Evolutionary conservation across 2,888 invertebrate species (phyloP).

Genomic region (Calameuta filiformis): DNA sequence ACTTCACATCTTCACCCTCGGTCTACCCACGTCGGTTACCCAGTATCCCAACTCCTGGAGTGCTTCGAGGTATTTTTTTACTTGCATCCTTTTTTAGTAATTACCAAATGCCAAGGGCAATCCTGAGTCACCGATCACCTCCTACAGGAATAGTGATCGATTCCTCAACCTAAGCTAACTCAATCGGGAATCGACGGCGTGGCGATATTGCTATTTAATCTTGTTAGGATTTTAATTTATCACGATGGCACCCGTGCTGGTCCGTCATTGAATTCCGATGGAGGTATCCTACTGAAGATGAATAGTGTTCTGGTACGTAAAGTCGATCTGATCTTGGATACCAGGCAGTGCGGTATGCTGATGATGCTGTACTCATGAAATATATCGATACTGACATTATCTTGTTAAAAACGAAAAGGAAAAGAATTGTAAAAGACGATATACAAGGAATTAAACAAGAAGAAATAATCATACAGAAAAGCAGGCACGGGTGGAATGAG

Average conservation of each 20-base stretch:
- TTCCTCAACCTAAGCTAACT: conserved; percentile 13
- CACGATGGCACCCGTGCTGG: conserved; percentile 1
- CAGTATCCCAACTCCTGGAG: neutral
- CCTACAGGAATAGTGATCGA: conserved; percentile 15
- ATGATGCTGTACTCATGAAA: neutral
- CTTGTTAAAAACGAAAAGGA: neutral
- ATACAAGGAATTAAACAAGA: neutral
- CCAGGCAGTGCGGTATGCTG: neutral
- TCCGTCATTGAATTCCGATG: neutral
- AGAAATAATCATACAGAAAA: neutral
- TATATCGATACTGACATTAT: neutral
- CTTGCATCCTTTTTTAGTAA: neutral
- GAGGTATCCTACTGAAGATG: neutral
- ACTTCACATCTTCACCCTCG: neutral
- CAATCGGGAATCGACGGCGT: conserved; percentile 15
- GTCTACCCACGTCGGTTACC: neutral
- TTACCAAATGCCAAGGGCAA: conserved; percentile 12
- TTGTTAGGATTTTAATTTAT: conserved; percentile 22
- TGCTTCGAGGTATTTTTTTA: neutral
- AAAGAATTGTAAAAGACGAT: neutral
- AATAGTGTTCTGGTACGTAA: neutral
- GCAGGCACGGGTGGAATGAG: neutral
- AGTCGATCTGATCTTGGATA: neutral
- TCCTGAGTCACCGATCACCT: conserved; percentile 2
- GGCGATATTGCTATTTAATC: conserved; percentile 22